Evolutionary conservation across 2,797 vertebrate species (phyloP), one percentile per base, ranked within the genome.

Genomic region (Helostoma temminkii): DNA sequence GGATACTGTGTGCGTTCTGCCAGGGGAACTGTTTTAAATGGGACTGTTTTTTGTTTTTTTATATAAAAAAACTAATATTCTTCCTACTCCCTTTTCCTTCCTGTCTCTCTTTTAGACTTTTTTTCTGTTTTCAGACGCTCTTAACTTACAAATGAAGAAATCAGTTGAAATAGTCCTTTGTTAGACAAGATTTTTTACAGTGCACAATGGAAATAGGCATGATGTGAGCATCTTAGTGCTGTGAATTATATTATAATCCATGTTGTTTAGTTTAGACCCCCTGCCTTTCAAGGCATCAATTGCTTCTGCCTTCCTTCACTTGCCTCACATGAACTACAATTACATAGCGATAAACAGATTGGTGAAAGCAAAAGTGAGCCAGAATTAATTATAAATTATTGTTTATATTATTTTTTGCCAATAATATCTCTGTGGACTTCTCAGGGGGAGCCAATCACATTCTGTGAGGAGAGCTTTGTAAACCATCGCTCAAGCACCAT

Each of bases 381-480:
- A 41, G 30, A 78, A 65, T 37, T 1, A 57, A 71, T 47, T 34
- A 8, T 8, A 57, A 37, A 66, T 46, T 37, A 56, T 62, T 66
- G 6, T 57, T 41, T 25, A 28, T 37, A 68, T 73, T 9, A 16
- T 45, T 56, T 66, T 71, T 55, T 74, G 64, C 22, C 54, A 55
- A 45, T 82, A 28, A 41, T 32, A 28, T 84, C 15, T 75, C 43
- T 62, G 30, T 82, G 69, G 46, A 64, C 48, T 77, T 45, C 16
- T 63, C 89, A 99, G 98, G 98, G 98, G 54, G 97, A 99, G 71
- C 96, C 96, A 42, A 92, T 99, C 88, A 95, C 93, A 1, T 99
- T 99, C 92, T 98, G 96, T 30, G 98, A 99, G 76, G 95, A 95
- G 62, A 98, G 97, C 85, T 99, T 98, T 64, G 92, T 95, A 68